Conservation (phyloP, 2,888 invertebrate genomes). For the Drosophila prolongata region DNA sequence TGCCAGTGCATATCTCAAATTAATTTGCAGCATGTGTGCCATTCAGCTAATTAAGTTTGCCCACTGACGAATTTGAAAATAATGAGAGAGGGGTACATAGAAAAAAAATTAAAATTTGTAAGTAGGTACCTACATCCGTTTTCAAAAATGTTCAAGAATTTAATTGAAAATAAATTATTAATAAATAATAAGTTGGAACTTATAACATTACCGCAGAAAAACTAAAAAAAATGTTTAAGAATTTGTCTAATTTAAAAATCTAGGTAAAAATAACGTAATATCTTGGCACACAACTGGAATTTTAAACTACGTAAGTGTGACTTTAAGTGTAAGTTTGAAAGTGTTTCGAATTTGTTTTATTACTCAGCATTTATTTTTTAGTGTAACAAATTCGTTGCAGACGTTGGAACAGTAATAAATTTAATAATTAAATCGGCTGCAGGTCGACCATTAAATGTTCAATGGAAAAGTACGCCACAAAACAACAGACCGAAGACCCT, state of each 20-base stretch:
- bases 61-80: conserved; percentile 22
- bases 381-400: conserved; percentile 22
- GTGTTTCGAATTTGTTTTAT: conserved; percentile 3
- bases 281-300: neutral
- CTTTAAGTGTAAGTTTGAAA: neutral
- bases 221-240: too few relatives aligned
- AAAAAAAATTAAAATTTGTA: neutral
- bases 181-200: too few relatives aligned
- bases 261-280: neutral
- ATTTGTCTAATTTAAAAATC: too few relatives aligned
- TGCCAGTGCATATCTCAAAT: conserved; percentile 52
- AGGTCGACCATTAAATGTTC: conserved; percentile 15
- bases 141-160: too few relatives aligned
- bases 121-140: too few relatives aligned
- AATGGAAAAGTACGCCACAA: conserved; percentile 43
- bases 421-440: conserved; percentile 38
- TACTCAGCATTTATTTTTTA: neutral
- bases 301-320: neutral
- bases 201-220: too few relatives aligned
- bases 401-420: conserved; percentile 10
- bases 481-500: conserved; percentile 10
- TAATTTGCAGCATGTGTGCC: conserved; percentile 64
- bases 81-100: neutral
- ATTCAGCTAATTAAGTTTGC: conserved; percentile 65
- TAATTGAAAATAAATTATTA: too few relatives aligned